phyloP scores from a whole-genome alignment of 1,140 invertebrate species.

The Aphelinus atriplicis region DNA sequence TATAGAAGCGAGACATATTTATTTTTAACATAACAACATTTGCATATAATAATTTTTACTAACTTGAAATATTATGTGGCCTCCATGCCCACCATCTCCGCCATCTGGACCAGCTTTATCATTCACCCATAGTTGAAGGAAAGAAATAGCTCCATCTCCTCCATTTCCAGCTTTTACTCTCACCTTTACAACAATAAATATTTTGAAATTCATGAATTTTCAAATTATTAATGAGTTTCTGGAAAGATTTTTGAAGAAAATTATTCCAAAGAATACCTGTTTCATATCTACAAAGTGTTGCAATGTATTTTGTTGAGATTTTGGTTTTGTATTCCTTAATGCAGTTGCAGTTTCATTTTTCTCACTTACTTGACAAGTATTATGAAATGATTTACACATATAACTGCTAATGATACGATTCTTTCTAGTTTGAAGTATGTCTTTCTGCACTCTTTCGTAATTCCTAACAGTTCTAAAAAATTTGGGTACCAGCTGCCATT shows the following conservation, averaged over 20 bases:
- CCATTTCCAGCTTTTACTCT: constrained; percentile 83
- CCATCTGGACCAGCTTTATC: constrained; percentile 94
- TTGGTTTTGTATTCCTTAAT: constrained; percentile 67
- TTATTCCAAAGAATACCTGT: constrained; percentile 50
- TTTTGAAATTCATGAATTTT: no score
- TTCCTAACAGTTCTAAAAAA: constrained; percentile 18
- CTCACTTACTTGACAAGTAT: constrained; percentile 13
- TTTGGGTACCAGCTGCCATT: not conserved
- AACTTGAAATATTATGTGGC: constrained; percentile 91
- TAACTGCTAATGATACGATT: constrained; percentile 17
- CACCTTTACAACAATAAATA: constrained; percentile 54
- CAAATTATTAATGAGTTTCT: no score
- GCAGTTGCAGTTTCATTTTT: constrained; percentile 46
- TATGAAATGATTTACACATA: constrained; percentile 33
- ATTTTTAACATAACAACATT: not conserved
- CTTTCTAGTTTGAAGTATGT: constrained; percentile 19
- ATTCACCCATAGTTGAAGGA: constrained; percentile 81
- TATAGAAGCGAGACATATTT: not conserved
- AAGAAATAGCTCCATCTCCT: constrained; percentile 91
- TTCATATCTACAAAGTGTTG: constrained; percentile 78
- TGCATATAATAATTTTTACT: constrained; percentile 24
- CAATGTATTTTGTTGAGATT: constrained; percentile 58
- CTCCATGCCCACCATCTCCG: constrained; percentile 97
- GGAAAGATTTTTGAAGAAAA: no score
- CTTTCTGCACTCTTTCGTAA: not conserved